Evolutionary conservation across 23 tunicate species (phyloP).

Genomic region (Diplosoma virens): DNA sequence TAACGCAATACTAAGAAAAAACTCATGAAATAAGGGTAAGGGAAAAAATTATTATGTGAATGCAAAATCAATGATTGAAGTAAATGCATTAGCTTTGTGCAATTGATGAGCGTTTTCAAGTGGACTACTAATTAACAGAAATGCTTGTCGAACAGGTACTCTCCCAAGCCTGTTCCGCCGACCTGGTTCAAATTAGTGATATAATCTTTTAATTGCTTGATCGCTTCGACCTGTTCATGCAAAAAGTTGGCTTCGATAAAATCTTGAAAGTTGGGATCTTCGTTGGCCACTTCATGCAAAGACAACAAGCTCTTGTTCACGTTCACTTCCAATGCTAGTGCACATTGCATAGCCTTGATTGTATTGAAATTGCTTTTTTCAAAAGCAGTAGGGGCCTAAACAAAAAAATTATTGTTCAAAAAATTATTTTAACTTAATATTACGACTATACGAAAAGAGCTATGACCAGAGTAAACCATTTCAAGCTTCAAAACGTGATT

Average conservation of each 20-base stretch:
- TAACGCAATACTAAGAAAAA: too few species aligned
- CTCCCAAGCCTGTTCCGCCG: slow-evolving; percentile 81
- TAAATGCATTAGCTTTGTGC: too few species aligned
- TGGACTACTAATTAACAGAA: too few species aligned
- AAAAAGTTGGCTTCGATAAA: slow-evolving; percentile 83
- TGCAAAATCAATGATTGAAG: too few species aligned
- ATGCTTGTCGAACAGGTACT: slow-evolving; percentile 87
- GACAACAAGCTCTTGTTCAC: slow-evolving; percentile 81
- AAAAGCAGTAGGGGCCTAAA: slow-evolving; percentile 72
- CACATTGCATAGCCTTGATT: slow-evolving; percentile 84
- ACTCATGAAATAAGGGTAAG: too few species aligned
- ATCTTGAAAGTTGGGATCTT: slow-evolving; percentile 92
- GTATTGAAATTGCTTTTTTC: slow-evolving; percentile 60
- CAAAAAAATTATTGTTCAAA: too few species aligned
- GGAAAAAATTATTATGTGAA: too few species aligned
- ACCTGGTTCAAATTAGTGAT: slow-evolving; percentile 73
- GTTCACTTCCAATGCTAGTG: slow-evolving; percentile 73
- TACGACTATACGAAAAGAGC: too few species aligned
- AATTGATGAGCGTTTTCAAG: too few species aligned
- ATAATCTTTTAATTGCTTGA: slow-evolving; percentile 77
- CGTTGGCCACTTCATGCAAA: slow-evolving; percentile 58
- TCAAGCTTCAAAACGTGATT: too few species aligned
- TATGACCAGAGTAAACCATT: too few species aligned
- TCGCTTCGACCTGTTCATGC: slow-evolving; percentile 95
- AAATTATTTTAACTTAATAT: too few species aligned